A percentile compares a stretch with the other conserved stretches of the same genome.
phyloP scores from a whole-genome alignment of 2,113 vertebrate species.

The Sclerurus mexicanus region DNA sequence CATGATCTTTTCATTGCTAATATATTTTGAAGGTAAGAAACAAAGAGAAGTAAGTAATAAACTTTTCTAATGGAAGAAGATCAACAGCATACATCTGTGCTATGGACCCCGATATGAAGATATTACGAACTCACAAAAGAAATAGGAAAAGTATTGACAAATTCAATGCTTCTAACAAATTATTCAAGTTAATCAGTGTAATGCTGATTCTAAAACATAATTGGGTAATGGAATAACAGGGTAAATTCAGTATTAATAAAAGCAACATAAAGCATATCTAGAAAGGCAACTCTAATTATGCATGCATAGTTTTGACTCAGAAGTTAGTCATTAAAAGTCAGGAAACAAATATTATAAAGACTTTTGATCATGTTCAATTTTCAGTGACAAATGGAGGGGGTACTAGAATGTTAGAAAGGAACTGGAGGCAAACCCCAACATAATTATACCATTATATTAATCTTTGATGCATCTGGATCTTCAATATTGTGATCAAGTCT shows the following conservation, averaged over 20 bases:
- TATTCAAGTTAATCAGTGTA: not conserved
- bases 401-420: not conserved
- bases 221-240: not conserved
- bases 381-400: not conserved
- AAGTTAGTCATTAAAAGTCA: not conserved
- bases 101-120: not conserved
- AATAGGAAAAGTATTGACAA: not conserved
- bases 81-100: not conserved
- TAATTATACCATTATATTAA: not conserved
- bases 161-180: not conserved
- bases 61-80: not conserved
- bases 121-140: not conserved
- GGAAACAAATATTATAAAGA: not conserved
- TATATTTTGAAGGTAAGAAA: not conserved
- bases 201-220: not conserved
- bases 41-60: not conserved
- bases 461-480: not conserved
- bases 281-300: not conserved
- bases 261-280: not conserved
- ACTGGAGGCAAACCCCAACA: not conserved
- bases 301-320: rapidly evolving
- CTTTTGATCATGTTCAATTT: not conserved
- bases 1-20: not conserved
- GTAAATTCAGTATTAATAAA: not conserved
- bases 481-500: not conserved